Conservation (phyloP, 1,140 invertebrate species). For the Cyclina sinensis region DNA sequence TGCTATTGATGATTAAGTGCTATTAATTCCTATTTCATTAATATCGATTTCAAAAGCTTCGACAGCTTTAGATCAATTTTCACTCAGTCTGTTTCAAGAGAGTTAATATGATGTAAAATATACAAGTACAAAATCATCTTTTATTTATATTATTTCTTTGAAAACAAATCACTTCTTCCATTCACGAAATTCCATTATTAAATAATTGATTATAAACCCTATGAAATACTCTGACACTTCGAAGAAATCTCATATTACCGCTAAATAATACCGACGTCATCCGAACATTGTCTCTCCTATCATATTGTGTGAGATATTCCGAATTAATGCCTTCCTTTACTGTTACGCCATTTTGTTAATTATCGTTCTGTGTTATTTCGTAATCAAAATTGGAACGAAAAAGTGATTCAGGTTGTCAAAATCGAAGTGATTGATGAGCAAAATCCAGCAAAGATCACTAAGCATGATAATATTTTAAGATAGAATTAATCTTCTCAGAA, state of each 20-base stretch:
- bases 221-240: conserved; percentile 1
- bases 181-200: background rate
- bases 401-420: conserved; percentile 67
- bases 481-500: conserved; percentile 60
- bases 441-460: conserved; percentile 30
- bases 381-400: conserved; percentile 66
- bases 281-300: conserved; percentile 20
- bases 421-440: conserved; percentile 56
- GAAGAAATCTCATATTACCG: background rate
- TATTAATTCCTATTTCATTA: too few relatives aligned
- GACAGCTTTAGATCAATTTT: too few relatives aligned
- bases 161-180: too few relatives aligned
- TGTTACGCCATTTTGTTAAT: conserved; percentile 71
- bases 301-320: conserved; percentile 45
- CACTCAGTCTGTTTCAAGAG: too few relatives aligned
- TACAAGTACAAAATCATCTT: background rate
- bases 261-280: conserved; percentile 14
- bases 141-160: too few relatives aligned
- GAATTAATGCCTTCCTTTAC: conserved; percentile 56
- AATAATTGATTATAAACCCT: conserved; percentile 16
- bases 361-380: conserved; percentile 63
- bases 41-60: too few relatives aligned
- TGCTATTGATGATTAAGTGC: too few relatives aligned
- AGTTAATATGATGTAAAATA: background rate
- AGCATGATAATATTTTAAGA: conserved; percentile 63